Percentiles rank a stretch among this genome's conserved stretches.
phyloP scores from a whole-genome alignment of 2,888 invertebrate genomes.

The Acleris cristana region DNA sequence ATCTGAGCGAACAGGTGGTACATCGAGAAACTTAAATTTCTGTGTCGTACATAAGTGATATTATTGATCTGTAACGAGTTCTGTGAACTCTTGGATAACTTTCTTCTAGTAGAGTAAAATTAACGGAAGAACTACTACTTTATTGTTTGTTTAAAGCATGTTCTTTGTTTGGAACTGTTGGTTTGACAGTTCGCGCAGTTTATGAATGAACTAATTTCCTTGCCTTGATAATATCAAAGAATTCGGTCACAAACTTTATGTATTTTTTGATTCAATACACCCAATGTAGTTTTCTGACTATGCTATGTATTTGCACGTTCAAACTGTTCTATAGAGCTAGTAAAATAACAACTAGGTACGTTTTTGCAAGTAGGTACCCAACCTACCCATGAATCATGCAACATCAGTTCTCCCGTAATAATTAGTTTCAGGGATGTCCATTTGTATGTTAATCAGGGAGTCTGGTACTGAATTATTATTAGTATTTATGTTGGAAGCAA shows the following conservation, averaged over 20 bases:
- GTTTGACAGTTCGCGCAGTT: conserved; percentile 77
- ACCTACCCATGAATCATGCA: conserved; percentile 1
- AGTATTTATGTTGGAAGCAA: no score
- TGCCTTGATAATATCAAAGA: conserved; percentile 73
- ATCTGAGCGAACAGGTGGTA: conserved; percentile 80
- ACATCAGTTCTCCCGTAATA: not conserved
- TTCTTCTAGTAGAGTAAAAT: conserved; percentile 35
- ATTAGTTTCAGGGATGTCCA: no score
- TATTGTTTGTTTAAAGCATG: conserved; percentile 39
- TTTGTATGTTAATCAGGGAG: no score
- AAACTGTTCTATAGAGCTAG: not conserved
- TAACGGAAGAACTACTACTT: conserved; percentile 40
- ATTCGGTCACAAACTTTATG: conserved; percentile 60
- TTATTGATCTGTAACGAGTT: conserved; percentile 29
- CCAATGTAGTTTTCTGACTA: conserved; percentile 41
- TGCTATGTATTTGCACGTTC: not conserved
- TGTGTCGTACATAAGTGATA: conserved; percentile 59
- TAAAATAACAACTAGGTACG: not conserved
- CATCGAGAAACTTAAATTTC: conserved; percentile 56
- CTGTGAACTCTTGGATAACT: not conserved
- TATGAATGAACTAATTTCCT: conserved; percentile 78
- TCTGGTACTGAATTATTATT: no score
- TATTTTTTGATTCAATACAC: conserved; percentile 63
- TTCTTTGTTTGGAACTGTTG: conserved; percentile 72
- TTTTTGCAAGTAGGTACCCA: not conserved